These are phyloP conservation scores for Piprites chloris DNA, from an alignment of 2,113 vertebrate species.

Conservation along the genomic window DNA sequence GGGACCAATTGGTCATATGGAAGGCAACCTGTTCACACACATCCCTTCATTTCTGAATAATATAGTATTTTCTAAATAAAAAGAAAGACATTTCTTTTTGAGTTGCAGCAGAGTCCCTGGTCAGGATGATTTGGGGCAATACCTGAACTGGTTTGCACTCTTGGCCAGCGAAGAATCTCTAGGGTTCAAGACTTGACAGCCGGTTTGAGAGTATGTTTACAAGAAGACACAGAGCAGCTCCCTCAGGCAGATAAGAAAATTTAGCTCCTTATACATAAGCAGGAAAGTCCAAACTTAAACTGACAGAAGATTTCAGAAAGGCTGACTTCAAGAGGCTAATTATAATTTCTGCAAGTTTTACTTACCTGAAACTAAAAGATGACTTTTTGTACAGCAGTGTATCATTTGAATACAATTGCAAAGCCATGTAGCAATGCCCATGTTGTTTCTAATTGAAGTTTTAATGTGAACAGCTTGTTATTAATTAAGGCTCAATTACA, in stretches of 20 bases:
- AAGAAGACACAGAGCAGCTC: background rate
- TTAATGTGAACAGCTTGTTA: background rate
- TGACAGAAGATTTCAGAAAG: background rate
- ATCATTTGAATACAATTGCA: background rate
- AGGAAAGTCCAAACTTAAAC: background rate
- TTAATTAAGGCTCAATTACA: background rate
- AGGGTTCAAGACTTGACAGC: background rate
- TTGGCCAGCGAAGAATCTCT: background rate
- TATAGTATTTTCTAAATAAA: background rate
- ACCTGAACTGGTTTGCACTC: background rate
- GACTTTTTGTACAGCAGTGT: background rate
- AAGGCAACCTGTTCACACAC: background rate
- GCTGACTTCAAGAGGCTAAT: background rate
- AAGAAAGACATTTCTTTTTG: background rate
- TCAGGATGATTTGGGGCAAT: background rate
- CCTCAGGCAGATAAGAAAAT: background rate
- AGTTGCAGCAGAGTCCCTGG: background rate
- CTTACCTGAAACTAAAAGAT: background rate
- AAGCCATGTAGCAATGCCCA: background rate
- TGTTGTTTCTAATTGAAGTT: background rate
- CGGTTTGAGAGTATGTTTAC: background rate
- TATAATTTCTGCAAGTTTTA: background rate
- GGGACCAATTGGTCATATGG: background rate
- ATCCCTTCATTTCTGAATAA: background rate
- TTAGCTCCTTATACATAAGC: background rate